phyloP scores from a whole-genome alignment of 2,113 vertebrate genomes.

The Channa argus region DNA sequence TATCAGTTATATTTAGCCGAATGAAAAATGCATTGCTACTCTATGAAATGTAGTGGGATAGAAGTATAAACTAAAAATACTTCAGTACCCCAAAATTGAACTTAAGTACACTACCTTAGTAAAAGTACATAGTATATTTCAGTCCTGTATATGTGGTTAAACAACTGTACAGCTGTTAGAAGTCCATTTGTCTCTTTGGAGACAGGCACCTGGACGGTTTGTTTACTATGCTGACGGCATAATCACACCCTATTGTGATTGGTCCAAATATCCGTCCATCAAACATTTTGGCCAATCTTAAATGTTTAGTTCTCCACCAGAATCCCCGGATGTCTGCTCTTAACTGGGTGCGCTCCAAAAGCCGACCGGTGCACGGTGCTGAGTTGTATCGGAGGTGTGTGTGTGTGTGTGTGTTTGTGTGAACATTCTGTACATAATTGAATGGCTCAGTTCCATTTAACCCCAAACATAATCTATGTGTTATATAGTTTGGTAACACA shows the following conservation, averaged over 20 bases:
- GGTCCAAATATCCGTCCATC: background rate
- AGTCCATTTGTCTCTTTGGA: background rate
- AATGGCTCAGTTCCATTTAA: too few species aligned
- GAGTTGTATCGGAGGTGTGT: too few species aligned
- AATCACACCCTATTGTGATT: conserved; percentile 23
- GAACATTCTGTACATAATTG: too few species aligned
- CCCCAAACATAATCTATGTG: too few species aligned
- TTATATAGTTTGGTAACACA: too few species aligned
- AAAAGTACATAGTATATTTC: background rate
- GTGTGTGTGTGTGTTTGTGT: too few species aligned
- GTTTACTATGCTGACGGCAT: conserved; percentile 60
- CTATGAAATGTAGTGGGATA: too few species aligned
- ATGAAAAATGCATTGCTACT: too few species aligned
- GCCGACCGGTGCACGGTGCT: too few species aligned
- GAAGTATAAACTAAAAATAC: background rate
- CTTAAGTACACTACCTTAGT: background rate
- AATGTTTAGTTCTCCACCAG: background rate
- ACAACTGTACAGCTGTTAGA: conserved; percentile 25
- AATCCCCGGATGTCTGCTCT: conserved; percentile 63
- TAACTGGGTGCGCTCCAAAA: background rate
- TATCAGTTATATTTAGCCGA: too few species aligned
- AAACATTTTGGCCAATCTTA: conserved; percentile 45
- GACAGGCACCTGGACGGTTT: conserved; percentile 47
- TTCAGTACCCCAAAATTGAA: background rate
- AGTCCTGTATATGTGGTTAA: conserved; percentile 3